Evolutionary conservation across 2,797 vertebrate genomes (phyloP), one percentile per base, ranked within the genome.

Genomic region (Buceros bicornis): DNA sequence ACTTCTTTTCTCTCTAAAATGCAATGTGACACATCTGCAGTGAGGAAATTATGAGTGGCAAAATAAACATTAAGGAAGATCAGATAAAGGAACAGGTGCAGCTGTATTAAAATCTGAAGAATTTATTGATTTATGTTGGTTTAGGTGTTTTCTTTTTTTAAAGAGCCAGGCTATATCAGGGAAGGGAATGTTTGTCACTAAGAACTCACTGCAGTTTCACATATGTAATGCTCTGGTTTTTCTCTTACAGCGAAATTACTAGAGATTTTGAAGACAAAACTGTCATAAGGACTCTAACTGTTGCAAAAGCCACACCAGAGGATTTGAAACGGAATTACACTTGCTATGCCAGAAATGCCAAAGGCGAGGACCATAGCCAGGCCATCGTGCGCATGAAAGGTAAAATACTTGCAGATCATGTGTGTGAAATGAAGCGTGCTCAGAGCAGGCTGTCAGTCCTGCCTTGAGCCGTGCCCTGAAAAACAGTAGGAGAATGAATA

Each of bases 311-410:
- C 76, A 98, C 96, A 14, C 43, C 97, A 1, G 97, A 98, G 33
- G 99, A 99, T 89, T 96, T 99, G 96, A 97, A 95, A 86, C 94
- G 95, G 28, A 98, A 98, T 93, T 99, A 98, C 28, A 98, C 98
- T 73, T 99, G 99, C 95, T 98, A 98, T 0, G 98, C 98, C 80
- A 98, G 80, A 87, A 99, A 99, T 9, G 42, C 71, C 37, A 78
- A 11, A 53, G 99, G 99, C 28, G 93, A 94, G 29, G 86, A 74
- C 29, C 97, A 87, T 15, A 96, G 87, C 60, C 95, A 97, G 70
- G 99, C 98, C 11, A 12, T 77, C 5, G 98, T 99, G 90, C 77
- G 84, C 53, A 61, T 98, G 96, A 98, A 99, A 97, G 98, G 99
- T 99, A 96, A 98, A 62, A 64, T 10, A 26, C 76, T 87, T 48